Evolutionary conservation across 2,888 invertebrate species (phyloP).

Genomic region (Andrena flavipes): DNA sequence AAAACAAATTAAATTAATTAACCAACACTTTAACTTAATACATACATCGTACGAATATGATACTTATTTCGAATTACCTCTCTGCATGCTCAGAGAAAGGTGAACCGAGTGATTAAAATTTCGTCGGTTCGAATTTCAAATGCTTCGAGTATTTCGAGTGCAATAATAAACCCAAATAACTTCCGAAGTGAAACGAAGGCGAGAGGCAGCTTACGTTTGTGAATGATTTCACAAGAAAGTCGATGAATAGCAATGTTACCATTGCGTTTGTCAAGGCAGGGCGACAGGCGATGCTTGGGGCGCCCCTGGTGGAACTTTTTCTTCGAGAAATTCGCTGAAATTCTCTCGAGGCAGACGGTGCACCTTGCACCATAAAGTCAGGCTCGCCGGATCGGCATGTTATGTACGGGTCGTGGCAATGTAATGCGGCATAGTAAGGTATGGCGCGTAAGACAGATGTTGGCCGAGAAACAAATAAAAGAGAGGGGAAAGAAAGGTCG

Average conservation of each 20-base stretch:
- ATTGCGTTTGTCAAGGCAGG: constrained; percentile 15
- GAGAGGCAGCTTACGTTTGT: no score
- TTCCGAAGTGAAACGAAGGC: no score
- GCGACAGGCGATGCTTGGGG: constrained; percentile 21
- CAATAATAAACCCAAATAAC: no score
- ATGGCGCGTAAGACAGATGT: constrained; percentile 76
- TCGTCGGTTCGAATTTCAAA: no score
- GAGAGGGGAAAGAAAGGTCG: constrained; percentile 44
- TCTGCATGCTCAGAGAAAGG: no score
- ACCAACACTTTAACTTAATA: no score
- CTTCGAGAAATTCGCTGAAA: constrained; percentile 73
- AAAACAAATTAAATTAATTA: not conserved
- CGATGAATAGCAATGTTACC: not conserved
- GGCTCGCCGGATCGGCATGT: constrained; percentile 69
- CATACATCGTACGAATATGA: no score
- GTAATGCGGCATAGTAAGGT: constrained; percentile 66
- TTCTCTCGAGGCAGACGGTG: constrained; percentile 69
- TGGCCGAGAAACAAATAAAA: constrained; percentile 71
- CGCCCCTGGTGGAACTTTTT: constrained; percentile 70
- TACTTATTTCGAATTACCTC: no score
- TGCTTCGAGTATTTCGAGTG: no score
- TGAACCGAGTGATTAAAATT: no score
- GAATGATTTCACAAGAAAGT: no score
- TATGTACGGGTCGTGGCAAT: constrained; percentile 65
- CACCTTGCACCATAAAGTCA: constrained; percentile 76